These are phyloP conservation scores for Yponomeuta plumbellus DNA, from an alignment of 2,888 invertebrate species.

Conservation along the genomic window DNA sequence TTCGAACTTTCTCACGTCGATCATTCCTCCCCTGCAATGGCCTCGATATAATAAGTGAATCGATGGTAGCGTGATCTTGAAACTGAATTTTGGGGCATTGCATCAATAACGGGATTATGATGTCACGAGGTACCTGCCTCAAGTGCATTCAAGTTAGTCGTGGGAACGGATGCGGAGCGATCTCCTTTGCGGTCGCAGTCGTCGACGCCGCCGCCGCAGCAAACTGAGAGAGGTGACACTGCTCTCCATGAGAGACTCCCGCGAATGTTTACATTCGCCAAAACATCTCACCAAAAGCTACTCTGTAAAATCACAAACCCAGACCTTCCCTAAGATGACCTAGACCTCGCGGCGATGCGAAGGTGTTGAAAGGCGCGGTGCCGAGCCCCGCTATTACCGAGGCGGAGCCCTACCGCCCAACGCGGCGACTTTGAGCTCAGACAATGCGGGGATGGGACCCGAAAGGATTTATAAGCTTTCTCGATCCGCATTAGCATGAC, in stretches of 20 bases:
- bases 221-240: no score
- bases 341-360: neutral
- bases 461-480: neutral
- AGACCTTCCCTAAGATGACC: neutral
- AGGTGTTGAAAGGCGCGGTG: neutral
- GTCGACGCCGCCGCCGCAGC: no score
- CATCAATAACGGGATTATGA: neutral
- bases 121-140: neutral
- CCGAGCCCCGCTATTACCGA: conserved; percentile 5
- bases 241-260: no score
- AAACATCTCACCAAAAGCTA: no score
- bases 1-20: no score
- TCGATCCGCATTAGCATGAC: neutral
- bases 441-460: neutral
- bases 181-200: neutral
- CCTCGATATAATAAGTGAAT: no score
- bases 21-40: no score
- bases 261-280: no score
- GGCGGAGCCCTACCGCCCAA: neutral
- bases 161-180: neutral
- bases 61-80: neutral
- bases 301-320: no score
- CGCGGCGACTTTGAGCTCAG: neutral
- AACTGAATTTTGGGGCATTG: neutral
- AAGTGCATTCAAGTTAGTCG: neutral